Conservation (phyloP, 2,113 vertebrate genomes). For the Genyomyrus donnyi region DNA sequence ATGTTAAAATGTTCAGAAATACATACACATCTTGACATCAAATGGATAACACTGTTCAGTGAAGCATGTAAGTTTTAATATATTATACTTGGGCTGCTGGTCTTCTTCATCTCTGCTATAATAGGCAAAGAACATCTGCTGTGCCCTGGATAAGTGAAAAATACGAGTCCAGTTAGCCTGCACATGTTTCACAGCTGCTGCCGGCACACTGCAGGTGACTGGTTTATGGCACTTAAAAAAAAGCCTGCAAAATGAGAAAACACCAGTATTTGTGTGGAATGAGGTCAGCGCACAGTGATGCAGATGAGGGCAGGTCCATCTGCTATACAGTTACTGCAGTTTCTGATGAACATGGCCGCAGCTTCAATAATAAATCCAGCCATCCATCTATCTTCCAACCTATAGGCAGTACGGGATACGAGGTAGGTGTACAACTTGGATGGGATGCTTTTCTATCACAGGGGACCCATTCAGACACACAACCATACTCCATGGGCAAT, state of each 20-base stretch:
- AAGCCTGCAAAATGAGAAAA: neutral
- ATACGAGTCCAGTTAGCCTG: neutral
- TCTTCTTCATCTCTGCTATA: neutral
- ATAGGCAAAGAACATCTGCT: neutral
- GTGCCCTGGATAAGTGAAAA: neutral
- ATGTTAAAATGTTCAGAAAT: neutral
- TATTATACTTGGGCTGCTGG: neutral
- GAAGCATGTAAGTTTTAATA: neutral
- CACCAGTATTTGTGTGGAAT: neutral
- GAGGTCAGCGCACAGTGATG: neutral
- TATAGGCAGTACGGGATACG: neutral
- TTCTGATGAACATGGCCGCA: neutral
- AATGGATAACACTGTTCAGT: neutral
- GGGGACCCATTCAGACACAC: neutral
- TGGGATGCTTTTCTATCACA: neutral
- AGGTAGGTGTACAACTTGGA: neutral
- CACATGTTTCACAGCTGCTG: neutral
- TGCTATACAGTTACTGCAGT: neutral
- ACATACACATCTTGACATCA: neutral
- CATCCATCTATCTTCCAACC: neutral
- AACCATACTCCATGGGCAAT: neutral
- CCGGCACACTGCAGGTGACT: neutral
- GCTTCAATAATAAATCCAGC: neutral
- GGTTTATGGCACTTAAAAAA: neutral
- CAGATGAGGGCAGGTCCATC: neutral